Evolutionary conservation across 2,113 vertebrate species (phyloP), one percentile per base, ranked within the genome.

Genomic region (Fukomys damarensis): DNA sequence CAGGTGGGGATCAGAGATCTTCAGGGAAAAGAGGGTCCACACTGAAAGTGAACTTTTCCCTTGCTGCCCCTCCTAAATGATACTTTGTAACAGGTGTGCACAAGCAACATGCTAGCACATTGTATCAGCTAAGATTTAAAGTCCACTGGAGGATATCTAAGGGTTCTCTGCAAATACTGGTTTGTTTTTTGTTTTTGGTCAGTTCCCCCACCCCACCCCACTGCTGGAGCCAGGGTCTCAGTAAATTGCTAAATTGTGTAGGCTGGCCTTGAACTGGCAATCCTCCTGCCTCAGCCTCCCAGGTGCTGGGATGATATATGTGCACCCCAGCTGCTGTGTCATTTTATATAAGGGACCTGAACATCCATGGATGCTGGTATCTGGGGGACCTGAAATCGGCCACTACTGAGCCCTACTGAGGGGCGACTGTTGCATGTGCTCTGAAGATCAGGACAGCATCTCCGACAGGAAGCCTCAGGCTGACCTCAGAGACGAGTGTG

Each of bases 401-500:
- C n/a, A 20, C 16, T 4, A 35, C 30, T 26, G 30, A n/a, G n/a
- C n/a, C n/a, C n/a, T 12, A 7, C 30, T 0, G 41, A 17, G n/a
- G 52, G 24, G 17, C 2, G 7, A 20, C 28, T 41, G 16, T 41
- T 32, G 4, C 41, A 14, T 65, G 46, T 72, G 41, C 54, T 30
- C 1, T 13, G 12, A 5, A 32, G 35, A 11, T 54, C 30, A 24
- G 0, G 2, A 10, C 74, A 22, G 41, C 59, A 1, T 22, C 28
- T 32, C 22, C 2, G 5, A 12, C 24, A 6, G 5, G 6, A 6
- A 9, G 84, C 32, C 9, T 0, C n/a, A 0, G 17, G 77, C 38
- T 2, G 22, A 0, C 13, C 14, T 11, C 46, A 81, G 83, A 30
- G 1, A 5, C 0, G 2, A 13, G 16, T 20, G 28, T 4, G 3